A percentile compares a stretch with the other conserved stretches of the same genome.
phyloP scores from a whole-genome alignment of 2,888 invertebrate species.

The Helleia helle region DNA sequence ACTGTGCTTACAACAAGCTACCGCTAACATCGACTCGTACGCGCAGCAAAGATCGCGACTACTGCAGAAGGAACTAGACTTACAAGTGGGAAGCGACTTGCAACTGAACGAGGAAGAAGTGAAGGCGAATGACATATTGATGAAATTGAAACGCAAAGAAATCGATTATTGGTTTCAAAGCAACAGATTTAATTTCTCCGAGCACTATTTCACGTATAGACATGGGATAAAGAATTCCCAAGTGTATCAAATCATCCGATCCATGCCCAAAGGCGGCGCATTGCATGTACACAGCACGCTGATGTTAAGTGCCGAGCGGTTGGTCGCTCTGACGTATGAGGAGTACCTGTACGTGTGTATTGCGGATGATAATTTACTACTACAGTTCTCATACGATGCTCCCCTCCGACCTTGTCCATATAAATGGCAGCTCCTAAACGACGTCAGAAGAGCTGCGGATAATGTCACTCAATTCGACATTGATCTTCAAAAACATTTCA shows the following conservation, averaged over 20 bases:
- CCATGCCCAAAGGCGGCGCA: constrained; percentile 84
- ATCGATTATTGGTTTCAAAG: constrained; percentile 56
- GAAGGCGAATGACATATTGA: constrained; percentile 70
- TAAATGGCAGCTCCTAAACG: constrained; percentile 66
- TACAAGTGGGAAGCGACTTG: constrained; percentile 64
- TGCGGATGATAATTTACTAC: constrained; percentile 33
- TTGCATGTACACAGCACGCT: constrained; percentile 81
- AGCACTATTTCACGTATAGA: constrained; percentile 77
- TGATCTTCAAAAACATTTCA: constrained; percentile 65
- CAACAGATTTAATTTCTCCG: constrained; percentile 74
- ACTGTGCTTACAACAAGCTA: constrained; percentile 15
- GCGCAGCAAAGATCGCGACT: constrained; percentile 29
- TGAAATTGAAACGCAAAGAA: constrained; percentile 71
- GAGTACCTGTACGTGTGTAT: constrained; percentile 75
- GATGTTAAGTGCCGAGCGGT: constrained; percentile 72
- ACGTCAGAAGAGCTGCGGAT: constrained; percentile 51
- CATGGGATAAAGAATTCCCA: constrained; percentile 74
- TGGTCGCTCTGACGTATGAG: constrained; percentile 77
- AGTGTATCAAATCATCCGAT: constrained; percentile 77
- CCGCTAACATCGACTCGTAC: constrained; percentile 31
- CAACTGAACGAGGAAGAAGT: constrained; percentile 58
- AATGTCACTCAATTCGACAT: constrained; percentile 63
- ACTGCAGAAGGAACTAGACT: constrained; percentile 50
- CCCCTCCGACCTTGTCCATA: constrained; percentile 41
- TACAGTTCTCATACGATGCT: constrained; percentile 42